Evolutionary conservation across 2,888 invertebrate species (phyloP).

Genomic region (Agrochola litura): DNA sequence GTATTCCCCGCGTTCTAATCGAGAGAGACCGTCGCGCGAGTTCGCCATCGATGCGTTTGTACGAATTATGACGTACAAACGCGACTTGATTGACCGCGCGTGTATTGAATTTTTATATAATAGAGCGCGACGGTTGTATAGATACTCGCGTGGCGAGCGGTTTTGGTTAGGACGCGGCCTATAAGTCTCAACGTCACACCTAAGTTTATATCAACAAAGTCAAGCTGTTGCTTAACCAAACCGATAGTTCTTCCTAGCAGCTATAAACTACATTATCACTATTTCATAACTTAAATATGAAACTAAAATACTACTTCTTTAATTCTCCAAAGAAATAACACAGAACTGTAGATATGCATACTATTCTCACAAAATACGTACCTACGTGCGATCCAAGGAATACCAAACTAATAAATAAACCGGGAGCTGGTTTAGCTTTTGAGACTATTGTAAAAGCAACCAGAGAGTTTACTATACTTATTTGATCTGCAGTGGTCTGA

Average conservation of each 20-base stretch:
- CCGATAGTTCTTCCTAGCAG: background rate
- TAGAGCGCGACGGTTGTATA: no score
- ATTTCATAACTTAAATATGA: background rate
- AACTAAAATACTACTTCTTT: conserved; percentile 3
- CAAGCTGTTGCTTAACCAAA: background rate
- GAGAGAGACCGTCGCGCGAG: no score
- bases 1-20: background rate
- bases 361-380: conserved; percentile 35
- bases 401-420: conserved; percentile 59
- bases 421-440: conserved; percentile 42
- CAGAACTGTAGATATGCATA: conserved; percentile 11
- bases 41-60: no score
- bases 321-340: conserved; percentile 25
- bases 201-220: background rate
- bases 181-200: background rate
- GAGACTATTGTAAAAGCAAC: conserved; percentile 61
- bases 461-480: conserved; percentile 62
- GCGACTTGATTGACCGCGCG: no score
- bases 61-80: no score
- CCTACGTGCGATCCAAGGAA: conserved; percentile 32
- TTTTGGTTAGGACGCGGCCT: no score
- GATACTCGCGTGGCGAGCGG: no score
- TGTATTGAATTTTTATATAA: no score
- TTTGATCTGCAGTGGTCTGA: conserved; percentile 60
- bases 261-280: background rate